Evolutionary conservation across 2,797 vertebrate genomes (phyloP).

Genomic region (Sebastolobus altivelis): DNA sequence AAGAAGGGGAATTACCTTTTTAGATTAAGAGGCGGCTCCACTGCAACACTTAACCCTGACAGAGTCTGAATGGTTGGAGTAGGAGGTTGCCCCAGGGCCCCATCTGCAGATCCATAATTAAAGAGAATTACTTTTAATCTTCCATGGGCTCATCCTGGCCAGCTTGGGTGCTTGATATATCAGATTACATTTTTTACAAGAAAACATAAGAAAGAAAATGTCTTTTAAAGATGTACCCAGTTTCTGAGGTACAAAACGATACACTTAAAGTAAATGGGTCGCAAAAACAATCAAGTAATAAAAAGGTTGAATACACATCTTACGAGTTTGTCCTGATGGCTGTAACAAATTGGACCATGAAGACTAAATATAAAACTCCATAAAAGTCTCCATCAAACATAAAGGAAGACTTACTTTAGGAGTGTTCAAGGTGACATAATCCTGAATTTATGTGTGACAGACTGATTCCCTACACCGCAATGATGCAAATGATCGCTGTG

Average conservation of each 20-base stretch:
- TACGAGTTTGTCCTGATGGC: background rate
- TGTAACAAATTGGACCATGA: conserved; percentile 22
- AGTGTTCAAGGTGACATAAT: background rate
- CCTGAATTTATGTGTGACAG: conserved; percentile 1
- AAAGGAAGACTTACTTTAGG: background rate
- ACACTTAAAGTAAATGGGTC: conserved; percentile 23
- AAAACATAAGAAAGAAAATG: background rate
- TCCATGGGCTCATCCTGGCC: background rate
- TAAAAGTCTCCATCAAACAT: conserved; percentile 5
- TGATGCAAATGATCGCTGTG: conserved; percentile 4
- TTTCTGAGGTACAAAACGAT: background rate
- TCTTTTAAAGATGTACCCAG: background rate
- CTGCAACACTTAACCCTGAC: conserved; percentile 62
- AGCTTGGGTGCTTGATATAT: background rate
- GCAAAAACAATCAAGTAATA: background rate
- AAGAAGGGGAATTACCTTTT: conserved; percentile 61
- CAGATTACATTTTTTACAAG: conserved; percentile 18
- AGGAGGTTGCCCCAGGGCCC: conserved; percentile 35
- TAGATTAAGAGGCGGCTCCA: conserved; percentile 60
- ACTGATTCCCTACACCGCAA: background rate
- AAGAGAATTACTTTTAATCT: conserved; percentile 46
- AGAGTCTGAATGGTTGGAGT: conserved; percentile 51
- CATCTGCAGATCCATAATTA: conserved; percentile 53
- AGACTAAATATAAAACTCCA: background rate
- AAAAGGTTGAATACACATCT: background rate